Conservation (phyloP, 2,113 vertebrate genomes). For the Vulpes ferrilata region DNA sequence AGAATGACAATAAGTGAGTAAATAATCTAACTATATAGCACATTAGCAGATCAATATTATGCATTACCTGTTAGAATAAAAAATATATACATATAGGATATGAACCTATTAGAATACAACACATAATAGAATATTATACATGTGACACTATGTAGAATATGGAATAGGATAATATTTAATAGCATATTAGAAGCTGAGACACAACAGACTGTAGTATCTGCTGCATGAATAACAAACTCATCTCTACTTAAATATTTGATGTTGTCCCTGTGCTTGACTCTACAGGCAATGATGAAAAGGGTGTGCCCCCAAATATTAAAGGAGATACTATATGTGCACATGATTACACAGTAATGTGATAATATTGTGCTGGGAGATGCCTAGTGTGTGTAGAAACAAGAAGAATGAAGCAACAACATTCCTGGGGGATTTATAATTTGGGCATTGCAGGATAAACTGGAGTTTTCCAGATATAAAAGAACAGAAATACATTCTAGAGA, state of each 20-base stretch:
- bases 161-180: neutral
- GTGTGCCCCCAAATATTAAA: neutral
- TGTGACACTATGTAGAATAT: neutral
- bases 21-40: neutral
- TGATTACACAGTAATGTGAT: accelerated
- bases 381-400: neutral
- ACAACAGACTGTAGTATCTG: neutral
- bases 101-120: neutral
- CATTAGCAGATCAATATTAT: neutral
- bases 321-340: accelerated
- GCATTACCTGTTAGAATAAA: neutral
- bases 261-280: neutral
- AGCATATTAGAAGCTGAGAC: neutral
- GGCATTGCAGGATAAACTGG: neutral
- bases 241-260: neutral
- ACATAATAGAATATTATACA: neutral
- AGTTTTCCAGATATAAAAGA: neutral
- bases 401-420: too few relatives aligned
- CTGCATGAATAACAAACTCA: neutral
- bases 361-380: accelerated
- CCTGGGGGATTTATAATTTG: neutral
- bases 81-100: neutral
- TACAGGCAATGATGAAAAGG: neutral
- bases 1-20: neutral
- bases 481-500: neutral